These are phyloP conservation scores for Gambusia yucatana DNA, from an alignment of 2,797 vertebrate genomes.

Conservation along the genomic window DNA sequence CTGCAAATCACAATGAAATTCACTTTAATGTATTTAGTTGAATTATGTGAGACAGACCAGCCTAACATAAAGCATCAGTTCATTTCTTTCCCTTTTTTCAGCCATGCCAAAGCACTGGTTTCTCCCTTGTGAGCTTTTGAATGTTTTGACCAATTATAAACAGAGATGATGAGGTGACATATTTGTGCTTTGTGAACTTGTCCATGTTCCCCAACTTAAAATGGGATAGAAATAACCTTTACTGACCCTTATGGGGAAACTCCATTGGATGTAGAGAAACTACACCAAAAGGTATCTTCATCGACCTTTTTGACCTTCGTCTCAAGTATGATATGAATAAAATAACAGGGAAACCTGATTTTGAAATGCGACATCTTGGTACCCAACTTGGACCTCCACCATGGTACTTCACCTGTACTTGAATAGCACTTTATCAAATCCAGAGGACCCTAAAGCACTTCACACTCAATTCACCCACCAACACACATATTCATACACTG, in stretches of 20 bases:
- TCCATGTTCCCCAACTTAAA: background rate
- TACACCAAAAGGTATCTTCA: background rate
- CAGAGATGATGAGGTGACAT: background rate
- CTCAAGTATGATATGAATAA: background rate
- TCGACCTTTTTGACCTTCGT: background rate
- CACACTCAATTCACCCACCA: too few relatives aligned
- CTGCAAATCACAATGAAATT: constrained; percentile 1
- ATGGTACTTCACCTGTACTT: background rate
- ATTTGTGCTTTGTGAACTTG: background rate
- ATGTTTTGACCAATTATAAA: background rate
- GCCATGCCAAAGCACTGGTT: background rate
- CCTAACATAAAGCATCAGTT: background rate
- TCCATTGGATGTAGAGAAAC: background rate
- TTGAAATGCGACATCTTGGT: background rate
- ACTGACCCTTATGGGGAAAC: background rate
- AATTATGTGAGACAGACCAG: background rate
- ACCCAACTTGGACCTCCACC: background rate
- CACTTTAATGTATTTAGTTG: too few relatives aligned
- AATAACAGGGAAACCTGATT: background rate
- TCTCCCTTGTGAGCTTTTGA: background rate
- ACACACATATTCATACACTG: too few relatives aligned
- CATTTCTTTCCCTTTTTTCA: background rate
- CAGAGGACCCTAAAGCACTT: too few relatives aligned
- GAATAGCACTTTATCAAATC: too few relatives aligned
- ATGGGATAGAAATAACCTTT: background rate